phyloP scores from a whole-genome alignment of 2,797 vertebrate species.

The Manis pentadactyla region DNA sequence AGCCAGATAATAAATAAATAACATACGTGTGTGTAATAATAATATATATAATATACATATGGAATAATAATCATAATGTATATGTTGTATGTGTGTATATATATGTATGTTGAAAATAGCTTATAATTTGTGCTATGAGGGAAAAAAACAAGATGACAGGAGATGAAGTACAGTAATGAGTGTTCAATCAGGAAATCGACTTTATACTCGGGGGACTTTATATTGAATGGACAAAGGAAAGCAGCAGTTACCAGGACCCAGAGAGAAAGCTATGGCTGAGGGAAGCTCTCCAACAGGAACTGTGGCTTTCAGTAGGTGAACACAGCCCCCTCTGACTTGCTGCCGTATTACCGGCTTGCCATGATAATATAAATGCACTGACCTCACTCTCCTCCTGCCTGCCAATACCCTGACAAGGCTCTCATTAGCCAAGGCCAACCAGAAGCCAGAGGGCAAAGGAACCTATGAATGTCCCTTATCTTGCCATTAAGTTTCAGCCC shows the following conservation, averaged over 20 bases:
- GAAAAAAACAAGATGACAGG: neutral
- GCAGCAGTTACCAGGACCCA: neutral
- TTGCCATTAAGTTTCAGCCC: too few relatives aligned
- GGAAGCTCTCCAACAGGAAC: neutral
- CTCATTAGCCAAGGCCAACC: neutral
- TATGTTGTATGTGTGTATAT: too few relatives aligned
- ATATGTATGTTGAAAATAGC: neutral
- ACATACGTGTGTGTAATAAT: too few relatives aligned
- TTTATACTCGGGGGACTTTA: neutral
- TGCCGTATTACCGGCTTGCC: neutral
- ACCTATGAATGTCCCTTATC: neutral
- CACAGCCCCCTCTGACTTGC: neutral
- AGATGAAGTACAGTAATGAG: neutral
- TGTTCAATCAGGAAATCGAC: neutral
- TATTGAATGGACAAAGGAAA: neutral
- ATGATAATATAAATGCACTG: neutral
- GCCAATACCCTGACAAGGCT: neutral
- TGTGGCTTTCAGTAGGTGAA: conserved; percentile 1
- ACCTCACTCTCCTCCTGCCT: neutral
- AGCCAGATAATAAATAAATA: neutral
- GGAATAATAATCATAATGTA: too few relatives aligned
- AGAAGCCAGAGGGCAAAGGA: neutral
- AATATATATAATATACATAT: too few relatives aligned
- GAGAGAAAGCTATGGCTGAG: neutral
- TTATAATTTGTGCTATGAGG: neutral